phyloP scores from a whole-genome alignment of 1,140 invertebrate species.

The Sipha flava region DNA sequence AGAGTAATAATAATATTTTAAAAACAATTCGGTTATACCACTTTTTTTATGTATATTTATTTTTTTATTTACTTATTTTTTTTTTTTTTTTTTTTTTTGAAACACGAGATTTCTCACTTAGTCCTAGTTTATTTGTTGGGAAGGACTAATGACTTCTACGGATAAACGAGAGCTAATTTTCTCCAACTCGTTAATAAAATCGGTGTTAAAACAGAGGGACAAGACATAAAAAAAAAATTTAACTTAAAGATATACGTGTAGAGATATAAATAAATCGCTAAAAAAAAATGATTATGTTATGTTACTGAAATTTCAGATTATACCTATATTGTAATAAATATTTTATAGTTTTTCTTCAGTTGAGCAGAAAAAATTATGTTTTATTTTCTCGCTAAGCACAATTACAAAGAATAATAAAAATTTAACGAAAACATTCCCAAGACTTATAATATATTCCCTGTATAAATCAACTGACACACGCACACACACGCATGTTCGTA shows the following conservation, averaged over 20 bases:
- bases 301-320: too few relatives aligned
- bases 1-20: slow-evolving; percentile 5
- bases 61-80: too few relatives aligned
- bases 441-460: background rate
- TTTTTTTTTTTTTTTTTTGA: background rate
- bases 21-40: slow-evolving; percentile 16
- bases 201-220: background rate
- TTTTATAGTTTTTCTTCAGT: background rate
- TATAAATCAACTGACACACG: background rate
- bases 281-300: background rate
- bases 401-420: background rate
- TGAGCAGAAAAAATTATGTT: background rate
- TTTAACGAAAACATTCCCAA: background rate
- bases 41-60: too few relatives aligned
- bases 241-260: background rate
- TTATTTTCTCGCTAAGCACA: background rate
- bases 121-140: background rate
- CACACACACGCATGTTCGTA: background rate
- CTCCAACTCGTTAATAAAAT: background rate
- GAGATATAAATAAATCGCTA: background rate
- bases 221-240: too few relatives aligned
- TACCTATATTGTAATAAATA: background rate
- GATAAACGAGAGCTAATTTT: slow-evolving; percentile 15
- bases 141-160: background rate
- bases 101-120: background rate